Percentiles rank a stretch among this genome's conserved stretches.
These are phyloP conservation scores for Aethina tumida DNA, from an alignment of 1,140 invertebrate genomes.

Conservation along the genomic window DNA sequence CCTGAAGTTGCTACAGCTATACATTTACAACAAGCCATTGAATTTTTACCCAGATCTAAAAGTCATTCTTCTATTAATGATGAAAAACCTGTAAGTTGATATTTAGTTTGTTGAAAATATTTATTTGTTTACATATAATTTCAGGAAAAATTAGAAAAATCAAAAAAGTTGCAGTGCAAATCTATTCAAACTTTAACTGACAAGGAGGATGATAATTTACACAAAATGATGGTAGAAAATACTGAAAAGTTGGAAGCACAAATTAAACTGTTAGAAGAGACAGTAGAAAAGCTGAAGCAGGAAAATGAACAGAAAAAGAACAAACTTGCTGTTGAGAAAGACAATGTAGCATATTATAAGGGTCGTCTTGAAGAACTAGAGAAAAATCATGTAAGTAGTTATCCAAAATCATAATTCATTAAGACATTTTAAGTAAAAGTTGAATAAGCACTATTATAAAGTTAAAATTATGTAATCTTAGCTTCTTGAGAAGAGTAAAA, in stretches of 20 bases:
- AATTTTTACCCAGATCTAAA: slow-evolving; percentile 9
- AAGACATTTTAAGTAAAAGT: background rate
- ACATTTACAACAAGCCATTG: slow-evolving; percentile 17
- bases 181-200: slow-evolving; percentile 6
- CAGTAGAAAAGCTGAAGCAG: slow-evolving; percentile 26
- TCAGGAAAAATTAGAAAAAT: slow-evolving; percentile 6
- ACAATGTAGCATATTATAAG: slow-evolving; percentile 22
- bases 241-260: slow-evolving; percentile 30
- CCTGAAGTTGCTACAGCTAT: slow-evolving; percentile 27
- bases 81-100: slow-evolving; percentile 12
- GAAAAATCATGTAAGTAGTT: slow-evolving; percentile 15
- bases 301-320: slow-evolving; percentile 29
- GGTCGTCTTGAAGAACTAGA: slow-evolving; percentile 26
- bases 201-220: slow-evolving; percentile 22
- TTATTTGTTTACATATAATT: background rate
- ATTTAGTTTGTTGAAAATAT: background rate
- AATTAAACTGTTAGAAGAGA: slow-evolving; percentile 30
- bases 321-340: slow-evolving; percentile 23
- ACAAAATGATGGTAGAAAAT: slow-evolving; percentile 29
- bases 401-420: background rate
- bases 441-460: background rate
- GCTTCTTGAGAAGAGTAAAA: background rate
- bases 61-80: slow-evolving; percentile 8
- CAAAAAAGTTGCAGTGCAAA: slow-evolving; percentile 16
- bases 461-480: background rate